Base-by-base conservation (phyloP, 2,113 vertebrate genomes). In the Brachyhypopomus occidentalis region DNA sequence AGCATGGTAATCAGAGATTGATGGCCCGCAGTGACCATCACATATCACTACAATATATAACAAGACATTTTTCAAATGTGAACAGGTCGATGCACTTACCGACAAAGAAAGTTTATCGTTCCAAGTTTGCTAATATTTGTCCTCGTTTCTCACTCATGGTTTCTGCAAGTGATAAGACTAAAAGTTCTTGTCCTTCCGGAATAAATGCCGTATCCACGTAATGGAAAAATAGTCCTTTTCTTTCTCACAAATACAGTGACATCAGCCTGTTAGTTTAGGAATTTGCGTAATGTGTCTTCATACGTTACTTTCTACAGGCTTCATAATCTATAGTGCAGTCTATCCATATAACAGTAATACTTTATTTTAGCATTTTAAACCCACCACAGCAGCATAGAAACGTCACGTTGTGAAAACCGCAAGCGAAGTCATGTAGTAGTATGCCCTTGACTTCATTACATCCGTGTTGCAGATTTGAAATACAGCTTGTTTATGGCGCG, bases 391-490 rank as follows among this genome's bases (percentile, higher is more conserved):
- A 63, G 11, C 76, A 64, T 41, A 66, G 75, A 72, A 67, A 72
- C 8, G 77, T 19, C 88, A 77, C 86, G 84, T 86, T 88, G 86
- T 88, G 86, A 81, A 79, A 79, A 70, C 62, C 84, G 77, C 72
- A 78, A 81, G 72, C 30, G 64, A 87, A 83, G 87, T 85, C 84
- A 86, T 87, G 86, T 87, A 87, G 76, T 78, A 75, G 83, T 90
- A 92, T 82, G 91, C 89, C 90, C 90, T 91, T 89, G 88, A 88
- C 74, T 89, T 80, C 79, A 56, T 48, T 67, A 25, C 58, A 72
- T 23, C 71, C 30, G 41, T 19, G 59, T 66, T 52, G 56, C 38
- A 52, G 60, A 23, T 70, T 38, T 70, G 66, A 70, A 69, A 41
- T 22, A 3, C 36, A n/a, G 19, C 27, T 20, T 20, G 36, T 38